Base-by-base conservation (phyloP, 2,113 vertebrate species). In the Cephalophus harveyi region DNA sequence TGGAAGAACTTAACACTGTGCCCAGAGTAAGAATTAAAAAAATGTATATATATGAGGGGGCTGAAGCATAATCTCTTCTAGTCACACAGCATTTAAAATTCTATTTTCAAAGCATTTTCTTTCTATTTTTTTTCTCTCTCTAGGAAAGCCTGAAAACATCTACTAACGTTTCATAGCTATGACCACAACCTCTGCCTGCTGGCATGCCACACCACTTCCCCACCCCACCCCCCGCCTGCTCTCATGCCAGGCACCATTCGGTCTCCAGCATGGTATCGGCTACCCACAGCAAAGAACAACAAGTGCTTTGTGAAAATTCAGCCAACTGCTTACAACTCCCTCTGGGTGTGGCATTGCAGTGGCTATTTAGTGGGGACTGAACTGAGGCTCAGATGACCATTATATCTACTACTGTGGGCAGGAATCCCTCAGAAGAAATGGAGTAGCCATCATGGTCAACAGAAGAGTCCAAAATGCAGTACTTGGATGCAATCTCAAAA, bases 91-190 rank as follows among this genome's bases (percentile, higher is more conserved):
- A 96, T 64, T 95, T 95, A 57, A 88, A 83, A 91, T 91, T 89
- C 50, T 95, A 89, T 87, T 93, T 96, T 96, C 50, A 95, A 97
- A 89, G n/a, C 19, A 60, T 27, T 82, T 97, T 93, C 36, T 64
- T 93, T 93, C 33, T 71, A 48, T 83, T 97, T 17, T 95, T 94
- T 97, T 54, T 87, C 64, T 79, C 95, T 97, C 16, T 95, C 96
- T 97, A 97, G 89, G 82, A 97, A 97, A 97, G 40, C 33, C 89
- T 97, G 30, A 95, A 95, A 97, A 86, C 28, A 93, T 98, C 59
- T 78, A 89, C 96, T 92, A 93, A 94, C 93, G 55, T 91, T 52
- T 97, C 92, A 94, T 27, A 95, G 62, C 46, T 6, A 0, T 96
- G 94, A 95, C 90, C 92, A 84, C 83, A 89, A 93, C 36, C 82